phyloP scores from a whole-genome alignment of 37 sponge, comb jelly and placozoan genomes.

The Agelas oroides region DNA sequence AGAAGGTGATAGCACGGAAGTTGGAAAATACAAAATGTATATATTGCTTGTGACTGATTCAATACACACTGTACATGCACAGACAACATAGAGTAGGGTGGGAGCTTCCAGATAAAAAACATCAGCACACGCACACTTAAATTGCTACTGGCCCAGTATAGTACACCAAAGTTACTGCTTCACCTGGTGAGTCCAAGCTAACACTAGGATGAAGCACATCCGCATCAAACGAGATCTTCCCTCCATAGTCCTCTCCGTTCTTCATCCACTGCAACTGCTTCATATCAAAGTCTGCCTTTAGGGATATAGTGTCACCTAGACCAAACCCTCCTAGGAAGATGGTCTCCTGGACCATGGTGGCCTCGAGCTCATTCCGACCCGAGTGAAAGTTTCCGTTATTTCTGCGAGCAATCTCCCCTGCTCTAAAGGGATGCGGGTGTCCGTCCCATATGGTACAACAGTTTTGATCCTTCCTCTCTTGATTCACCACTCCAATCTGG shows the following conservation, averaged over 20 bases:
- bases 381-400: slow-evolving; percentile 91
- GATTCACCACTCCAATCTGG: slow-evolving; percentile 89
- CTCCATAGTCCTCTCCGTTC: slow-evolving; percentile 84
- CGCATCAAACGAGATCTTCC: slow-evolving; percentile 27
- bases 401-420: slow-evolving; percentile 84
- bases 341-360: slow-evolving; percentile 65
- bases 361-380: slow-evolving; percentile 64
- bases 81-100: too few species aligned
- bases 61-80: too few species aligned
- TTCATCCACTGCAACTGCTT: slow-evolving; percentile 81
- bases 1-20: background rate
- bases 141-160: slow-evolving; percentile 69
- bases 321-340: slow-evolving; percentile 81
- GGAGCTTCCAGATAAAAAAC: too few species aligned
- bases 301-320: slow-evolving; percentile 78
- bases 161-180: slow-evolving; percentile 76
- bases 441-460: slow-evolving; percentile 87
- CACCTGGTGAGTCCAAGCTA: slow-evolving; percentile 92
- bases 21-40: background rate
- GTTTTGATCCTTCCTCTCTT: slow-evolving; percentile 46
- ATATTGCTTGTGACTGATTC: too few species aligned
- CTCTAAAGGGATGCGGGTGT: slow-evolving; percentile 89
- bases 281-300: slow-evolving; percentile 77
- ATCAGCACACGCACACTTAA: background rate
- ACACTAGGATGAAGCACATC: slow-evolving; percentile 74